Conservation (phyloP, 2,113 vertebrate genomes). For the zebrafish (Danio rerio) region DNA sequence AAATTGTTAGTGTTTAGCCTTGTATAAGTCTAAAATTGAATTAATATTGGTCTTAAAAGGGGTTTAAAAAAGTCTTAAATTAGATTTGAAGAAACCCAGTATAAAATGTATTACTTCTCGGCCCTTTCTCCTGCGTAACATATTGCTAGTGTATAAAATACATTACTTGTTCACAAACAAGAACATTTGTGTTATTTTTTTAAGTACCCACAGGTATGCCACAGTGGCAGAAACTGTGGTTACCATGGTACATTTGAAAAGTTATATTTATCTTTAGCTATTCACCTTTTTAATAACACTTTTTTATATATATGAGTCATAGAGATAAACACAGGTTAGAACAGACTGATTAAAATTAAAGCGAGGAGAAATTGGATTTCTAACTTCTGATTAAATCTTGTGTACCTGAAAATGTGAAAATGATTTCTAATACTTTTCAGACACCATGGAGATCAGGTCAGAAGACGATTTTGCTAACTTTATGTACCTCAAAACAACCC, state of each 20-base stretch:
- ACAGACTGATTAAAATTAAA: conserved; percentile 1
- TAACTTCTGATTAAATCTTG: neutral
- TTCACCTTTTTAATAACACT: neutral
- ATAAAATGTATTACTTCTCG: too few relatives aligned
- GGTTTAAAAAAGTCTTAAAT: too few relatives aligned
- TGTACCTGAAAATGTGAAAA: neutral
- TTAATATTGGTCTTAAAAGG: too few relatives aligned
- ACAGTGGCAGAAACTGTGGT: neutral
- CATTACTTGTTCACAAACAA: too few relatives aligned
- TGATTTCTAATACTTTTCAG: neutral
- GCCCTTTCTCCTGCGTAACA: too few relatives aligned
- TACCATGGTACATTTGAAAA: neutral
- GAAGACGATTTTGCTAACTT: neutral
- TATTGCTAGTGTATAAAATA: too few relatives aligned
- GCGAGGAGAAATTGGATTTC: neutral
- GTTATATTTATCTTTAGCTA: neutral
- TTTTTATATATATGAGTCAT: conserved; percentile 5
- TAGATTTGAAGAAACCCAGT: too few relatives aligned
- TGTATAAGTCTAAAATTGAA: too few relatives aligned
- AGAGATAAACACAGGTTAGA: neutral
- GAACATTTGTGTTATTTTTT: neutral
- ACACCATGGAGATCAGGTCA: neutral
- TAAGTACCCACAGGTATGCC: neutral
- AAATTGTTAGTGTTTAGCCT: too few relatives aligned
- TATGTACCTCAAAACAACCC: neutral